A percentile compares a stretch with the other conserved stretches of the same genome.
phyloP scores from a whole-genome alignment of 2,888 invertebrate species.

The Dascillus cervinus region DNA sequence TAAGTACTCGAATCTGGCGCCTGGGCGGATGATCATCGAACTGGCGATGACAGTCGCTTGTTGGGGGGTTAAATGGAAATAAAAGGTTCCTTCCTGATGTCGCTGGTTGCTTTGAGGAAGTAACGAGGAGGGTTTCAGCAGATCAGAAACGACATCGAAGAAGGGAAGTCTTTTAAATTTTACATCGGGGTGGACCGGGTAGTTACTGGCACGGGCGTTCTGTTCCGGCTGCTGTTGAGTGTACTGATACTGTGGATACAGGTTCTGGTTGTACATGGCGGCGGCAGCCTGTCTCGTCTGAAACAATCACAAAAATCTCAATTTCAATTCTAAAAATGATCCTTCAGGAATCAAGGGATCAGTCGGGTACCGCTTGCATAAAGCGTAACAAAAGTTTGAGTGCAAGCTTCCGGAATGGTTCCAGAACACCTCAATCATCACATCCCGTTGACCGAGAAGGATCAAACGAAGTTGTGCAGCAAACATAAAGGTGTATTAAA shows the following conservation, averaged over 20 bases:
- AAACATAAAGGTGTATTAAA: too few species aligned
- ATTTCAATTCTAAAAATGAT: slow-evolving; percentile 1
- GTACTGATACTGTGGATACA: slow-evolving; percentile 39
- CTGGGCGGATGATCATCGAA: slow-evolving; percentile 63
- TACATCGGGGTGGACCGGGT: slow-evolving; percentile 91
- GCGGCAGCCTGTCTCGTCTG: slow-evolving; percentile 50
- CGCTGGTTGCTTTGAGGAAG: slow-evolving; percentile 62
- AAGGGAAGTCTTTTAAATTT: slow-evolving; percentile 86
- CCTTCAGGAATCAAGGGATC: slow-evolving; percentile 20
- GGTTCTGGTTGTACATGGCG: slow-evolving; percentile 50
- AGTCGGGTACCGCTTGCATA: slow-evolving; percentile 23
- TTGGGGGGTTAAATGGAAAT: slow-evolving; percentile 86
- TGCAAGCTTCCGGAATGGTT: slow-evolving; percentile 25
- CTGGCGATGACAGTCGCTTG: slow-evolving; percentile 87
- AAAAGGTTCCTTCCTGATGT: slow-evolving; percentile 78
- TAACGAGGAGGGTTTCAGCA: slow-evolving; percentile 85
- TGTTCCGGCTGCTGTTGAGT: slow-evolving; percentile 21
- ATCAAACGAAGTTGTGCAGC: slow-evolving; percentile 18
- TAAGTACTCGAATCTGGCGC: slow-evolving; percentile 61
- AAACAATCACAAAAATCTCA: too few species aligned
- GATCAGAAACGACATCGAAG: slow-evolving; percentile 79
- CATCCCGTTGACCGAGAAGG: slow-evolving; percentile 28
- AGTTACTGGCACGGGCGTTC: slow-evolving; percentile 45
- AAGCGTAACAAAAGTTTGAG: slow-evolving; percentile 26
- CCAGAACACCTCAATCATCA: slow-evolving; percentile 26